Base-by-base conservation (phyloP, 2,888 invertebrate genomes). In the Agrotis exclamationis region DNA sequence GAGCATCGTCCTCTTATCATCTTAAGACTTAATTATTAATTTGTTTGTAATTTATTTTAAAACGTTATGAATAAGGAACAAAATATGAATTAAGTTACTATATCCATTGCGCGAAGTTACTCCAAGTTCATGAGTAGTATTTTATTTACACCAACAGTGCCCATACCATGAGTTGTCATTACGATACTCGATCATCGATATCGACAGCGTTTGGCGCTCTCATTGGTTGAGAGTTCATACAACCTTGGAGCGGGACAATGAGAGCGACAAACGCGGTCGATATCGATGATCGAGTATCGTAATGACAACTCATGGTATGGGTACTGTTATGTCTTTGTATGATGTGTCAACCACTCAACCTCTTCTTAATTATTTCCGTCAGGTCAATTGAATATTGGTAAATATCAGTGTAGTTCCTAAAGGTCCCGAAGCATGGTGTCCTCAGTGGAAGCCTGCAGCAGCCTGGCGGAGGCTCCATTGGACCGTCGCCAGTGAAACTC, bases 401-500 rank as follows among this genome's bases (percentile, higher is more conserved):
- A 20, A 28, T 47, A 45, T n/a, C 13, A 53, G 2, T 11, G 3
- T 45, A n/a, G 16, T 63, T 74, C 13, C 7, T 48, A 48, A 63
- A 72, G 53, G 6, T 14, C 22, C 2, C 1, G 16, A 44, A 33
- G 51, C 51, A 57, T 85, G 85, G 85, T 78, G 51, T 54, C 51
- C 20, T 24, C 62, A 84, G 63, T 71, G 64, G 56, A 75, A 75
- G 71, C 75, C 78, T 77, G 76, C 60, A 68, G 77, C 79, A 77
- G 76, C 74, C 68, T 81, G 74, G 70, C 70, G 81, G 59, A 82
- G 79, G 79, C 77, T 79, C 64, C 78, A 79, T 86, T 89, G 88
- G 90, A 88, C 86, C 73, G 72, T 64, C 86, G 85, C 85, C 85
- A 85, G 85, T 72, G 83, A 82, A 82, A 76, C 82, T 80, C 80